Percentiles rank a stretch among this genome's conserved stretches.
Conservation (phyloP, 1,140 invertebrate genomes). For the Pinna nobilis region DNA sequence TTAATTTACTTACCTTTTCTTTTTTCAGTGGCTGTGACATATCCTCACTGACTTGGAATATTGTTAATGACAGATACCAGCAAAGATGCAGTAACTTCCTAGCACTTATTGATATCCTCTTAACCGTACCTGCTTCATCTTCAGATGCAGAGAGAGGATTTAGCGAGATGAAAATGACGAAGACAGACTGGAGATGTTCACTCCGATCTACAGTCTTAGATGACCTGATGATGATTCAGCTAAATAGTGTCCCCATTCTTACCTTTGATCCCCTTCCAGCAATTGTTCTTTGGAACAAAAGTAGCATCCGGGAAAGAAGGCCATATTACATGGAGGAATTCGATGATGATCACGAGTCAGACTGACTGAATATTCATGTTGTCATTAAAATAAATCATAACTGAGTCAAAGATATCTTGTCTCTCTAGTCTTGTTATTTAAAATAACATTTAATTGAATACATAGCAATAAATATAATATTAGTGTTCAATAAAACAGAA, state of each 20-base stretch:
- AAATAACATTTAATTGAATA: no score
- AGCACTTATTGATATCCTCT: neutral
- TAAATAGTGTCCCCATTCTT: neutral
- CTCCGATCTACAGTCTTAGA: neutral
- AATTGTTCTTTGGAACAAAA: conserved; percentile 8
- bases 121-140: neutral
- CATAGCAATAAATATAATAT: no score
- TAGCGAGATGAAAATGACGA: conserved; percentile 5
- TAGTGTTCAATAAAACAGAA: no score
- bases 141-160: conserved; percentile 18
- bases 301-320: no score
- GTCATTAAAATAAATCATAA: no score
- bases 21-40: no score
- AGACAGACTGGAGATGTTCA: conserved; percentile 7
- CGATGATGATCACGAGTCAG: no score
- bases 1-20: no score
- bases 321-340: no score
- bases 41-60: conserved; percentile 25
- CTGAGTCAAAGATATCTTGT: no score
- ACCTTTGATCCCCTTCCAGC: neutral
- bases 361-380: no score
- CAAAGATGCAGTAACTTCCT: neutral
- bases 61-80: conserved; percentile 17
- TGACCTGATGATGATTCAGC: conserved; percentile 1
- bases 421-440: no score